These are phyloP conservation scores for Nothocercus nigrocapillus DNA, from an alignment of 2,113 vertebrate genomes.

Conservation along the genomic window DNA sequence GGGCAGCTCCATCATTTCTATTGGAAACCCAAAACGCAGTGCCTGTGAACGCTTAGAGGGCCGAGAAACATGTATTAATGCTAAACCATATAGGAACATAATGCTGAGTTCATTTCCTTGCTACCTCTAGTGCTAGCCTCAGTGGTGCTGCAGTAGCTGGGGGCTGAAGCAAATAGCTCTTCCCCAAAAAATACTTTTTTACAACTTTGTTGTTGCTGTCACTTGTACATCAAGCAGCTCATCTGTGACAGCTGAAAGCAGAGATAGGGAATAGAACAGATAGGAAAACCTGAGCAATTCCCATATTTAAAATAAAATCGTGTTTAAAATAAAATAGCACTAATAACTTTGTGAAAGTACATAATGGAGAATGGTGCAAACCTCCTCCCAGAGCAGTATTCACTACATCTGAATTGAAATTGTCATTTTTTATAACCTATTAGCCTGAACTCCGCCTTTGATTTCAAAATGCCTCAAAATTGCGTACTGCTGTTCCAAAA, in stretches of 20 bases:
- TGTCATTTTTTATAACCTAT: background rate
- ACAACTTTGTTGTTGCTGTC: fast-evolving
- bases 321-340: background rate
- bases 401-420: background rate
- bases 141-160: background rate
- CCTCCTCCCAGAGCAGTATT: background rate
- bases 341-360: background rate
- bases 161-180: background rate
- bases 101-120: background rate
- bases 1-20: background rate
- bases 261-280: background rate
- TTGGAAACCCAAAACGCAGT: background rate
- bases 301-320: background rate
- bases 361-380: background rate
- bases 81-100: background rate
- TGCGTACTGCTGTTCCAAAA: background rate
- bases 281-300: background rate
- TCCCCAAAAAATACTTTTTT: background rate
- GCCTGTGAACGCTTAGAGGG: background rate
- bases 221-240: background rate
- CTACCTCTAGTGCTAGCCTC: fast-evolving
- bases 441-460: background rate
- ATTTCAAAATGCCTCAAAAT: background rate
- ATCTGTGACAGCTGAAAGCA: no score
- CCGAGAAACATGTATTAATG: background rate